Evolutionary conservation across 2,888 invertebrate genomes (phyloP).

Genomic region (Heliconius cydno): DNA sequence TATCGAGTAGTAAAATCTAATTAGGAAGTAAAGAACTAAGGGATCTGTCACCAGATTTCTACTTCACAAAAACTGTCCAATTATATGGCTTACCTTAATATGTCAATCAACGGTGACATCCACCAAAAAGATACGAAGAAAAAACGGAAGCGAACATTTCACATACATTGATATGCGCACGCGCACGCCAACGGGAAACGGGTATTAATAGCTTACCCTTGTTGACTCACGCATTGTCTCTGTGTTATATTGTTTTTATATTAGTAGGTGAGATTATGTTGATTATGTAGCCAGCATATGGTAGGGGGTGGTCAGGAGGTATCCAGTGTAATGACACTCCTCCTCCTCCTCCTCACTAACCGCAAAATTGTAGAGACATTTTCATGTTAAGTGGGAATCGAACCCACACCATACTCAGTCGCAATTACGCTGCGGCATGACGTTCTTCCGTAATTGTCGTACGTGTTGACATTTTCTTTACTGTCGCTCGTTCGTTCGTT

Average conservation of each 20-base stretch:
- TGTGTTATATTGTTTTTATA: constrained; percentile 6
- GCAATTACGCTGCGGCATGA: too few species aligned
- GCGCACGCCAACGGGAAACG: constrained; percentile 52
- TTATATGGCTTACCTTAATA: constrained; percentile 21
- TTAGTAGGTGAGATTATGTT: neutral
- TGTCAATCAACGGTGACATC: constrained; percentile 25
- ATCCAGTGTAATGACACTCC: neutral
- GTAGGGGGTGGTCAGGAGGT: neutral
- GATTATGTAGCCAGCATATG: neutral
- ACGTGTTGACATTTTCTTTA: too few species aligned
- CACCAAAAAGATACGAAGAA: constrained; percentile 28
- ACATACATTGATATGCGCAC: constrained; percentile 59
- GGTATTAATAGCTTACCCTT: constrained; percentile 49
- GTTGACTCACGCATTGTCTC: constrained; percentile 43
- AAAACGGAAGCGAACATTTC: constrained; percentile 39
- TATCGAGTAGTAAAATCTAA: neutral
- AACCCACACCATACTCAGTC: too few species aligned
- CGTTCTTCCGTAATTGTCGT: too few species aligned
- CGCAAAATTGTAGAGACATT: too few species aligned
- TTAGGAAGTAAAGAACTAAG: neutral
- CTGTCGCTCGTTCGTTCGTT: too few species aligned
- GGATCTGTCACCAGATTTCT: neutral
- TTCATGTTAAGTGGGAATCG: too few species aligned
- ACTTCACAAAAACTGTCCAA: constrained; percentile 6
- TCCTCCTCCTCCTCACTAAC: too few species aligned